These are phyloP conservation scores for Pogonophryne albipinna DNA, from an alignment of 2,797 vertebrate species.

Conservation along the genomic window DNA sequence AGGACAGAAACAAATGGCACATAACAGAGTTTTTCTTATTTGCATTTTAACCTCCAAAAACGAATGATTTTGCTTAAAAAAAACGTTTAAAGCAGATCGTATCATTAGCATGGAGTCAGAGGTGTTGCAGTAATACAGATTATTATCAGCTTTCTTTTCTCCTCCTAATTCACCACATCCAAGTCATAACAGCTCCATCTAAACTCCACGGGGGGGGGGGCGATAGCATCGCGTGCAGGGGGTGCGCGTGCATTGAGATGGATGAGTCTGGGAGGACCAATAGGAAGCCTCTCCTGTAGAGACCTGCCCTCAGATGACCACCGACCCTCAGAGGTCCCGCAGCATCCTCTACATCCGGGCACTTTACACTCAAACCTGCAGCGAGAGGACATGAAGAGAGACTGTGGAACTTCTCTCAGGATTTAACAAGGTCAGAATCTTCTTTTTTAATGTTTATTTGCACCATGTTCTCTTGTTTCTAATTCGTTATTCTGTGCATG, in stretches of 20 bases:
- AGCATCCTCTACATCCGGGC: too few species aligned
- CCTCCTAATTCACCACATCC: conserved; percentile 53
- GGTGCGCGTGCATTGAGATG: conserved; percentile 55
- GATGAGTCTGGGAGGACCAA: conserved; percentile 67
- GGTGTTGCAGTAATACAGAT: too few species aligned
- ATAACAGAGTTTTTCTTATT: too few species aligned
- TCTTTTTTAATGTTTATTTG: neutral
- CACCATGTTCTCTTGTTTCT: too few species aligned
- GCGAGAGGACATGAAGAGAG: conserved; percentile 42
- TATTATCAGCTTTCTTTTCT: too few species aligned
- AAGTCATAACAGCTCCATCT: conserved; percentile 37
- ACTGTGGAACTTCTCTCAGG: conserved; percentile 5
- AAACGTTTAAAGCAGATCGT: too few species aligned
- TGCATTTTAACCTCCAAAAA: too few species aligned
- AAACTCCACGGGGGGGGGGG: conserved; percentile 25
- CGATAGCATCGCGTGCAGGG: too few species aligned
- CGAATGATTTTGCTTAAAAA: too few species aligned
- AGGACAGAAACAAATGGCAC: too few species aligned
- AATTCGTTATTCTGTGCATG: too few species aligned
- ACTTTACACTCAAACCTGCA: neutral
- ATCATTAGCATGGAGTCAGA: too few species aligned
- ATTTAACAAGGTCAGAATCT: conserved; percentile 51
- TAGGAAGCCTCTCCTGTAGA: conserved; percentile 58
- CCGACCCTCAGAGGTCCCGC: conserved; percentile 8
- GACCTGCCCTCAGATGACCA: conserved; percentile 79